Evolutionary conservation across 2,113 vertebrate species (phyloP), one percentile per base, ranked within the genome.

Genomic region (Sylvia atricapilla): DNA sequence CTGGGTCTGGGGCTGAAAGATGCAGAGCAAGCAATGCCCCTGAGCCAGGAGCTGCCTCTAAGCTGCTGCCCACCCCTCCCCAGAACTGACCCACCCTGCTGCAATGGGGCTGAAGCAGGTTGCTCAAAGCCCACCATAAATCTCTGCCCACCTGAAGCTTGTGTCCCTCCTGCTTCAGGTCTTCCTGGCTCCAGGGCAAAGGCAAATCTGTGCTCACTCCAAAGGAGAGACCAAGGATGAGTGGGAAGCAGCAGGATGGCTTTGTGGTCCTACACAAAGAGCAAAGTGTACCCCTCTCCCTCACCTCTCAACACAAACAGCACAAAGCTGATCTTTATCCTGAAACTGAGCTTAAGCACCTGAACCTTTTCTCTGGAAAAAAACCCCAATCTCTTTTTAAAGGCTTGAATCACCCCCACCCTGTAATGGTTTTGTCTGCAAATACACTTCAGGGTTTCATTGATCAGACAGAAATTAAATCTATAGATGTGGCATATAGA

Each of bases 241-340:
- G 0, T 6, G 31, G 37, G 56, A 55, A 85, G 66, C 35, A 75
- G 70, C 58, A 10, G 35, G 21, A 22, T 14, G 13, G 2, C 7
- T 75, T 62, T 63, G 56, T 67, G 58, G 8, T 46, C 44, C 33
- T 31, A 3, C 11, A 19, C 0, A 3, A 79, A 60, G 35, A 74
- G 31, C 22, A 19, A 60, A 66, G 11, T 2, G 1, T 0, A 0
- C 3, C 62, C 20, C 58, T 73, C 58, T 72, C 22, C 13, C 13
- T 30, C 35, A 15, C 21, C 13, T 37, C 23, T 33, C 43, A 13
- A 9, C 23, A 52, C 0, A 2, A 79, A 59, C 1, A 46, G 14
- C 64, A 47, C 37, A 69, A 46, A 70, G 23, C 22, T 64, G 39
- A 28, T 58, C 44, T 62, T 53, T 39, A 55, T 55, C 60, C 52